Percentiles rank a stretch among this genome's conserved stretches.
phyloP scores from a whole-genome alignment of 1,140 invertebrate species.

The Drosophila asahinai region DNA sequence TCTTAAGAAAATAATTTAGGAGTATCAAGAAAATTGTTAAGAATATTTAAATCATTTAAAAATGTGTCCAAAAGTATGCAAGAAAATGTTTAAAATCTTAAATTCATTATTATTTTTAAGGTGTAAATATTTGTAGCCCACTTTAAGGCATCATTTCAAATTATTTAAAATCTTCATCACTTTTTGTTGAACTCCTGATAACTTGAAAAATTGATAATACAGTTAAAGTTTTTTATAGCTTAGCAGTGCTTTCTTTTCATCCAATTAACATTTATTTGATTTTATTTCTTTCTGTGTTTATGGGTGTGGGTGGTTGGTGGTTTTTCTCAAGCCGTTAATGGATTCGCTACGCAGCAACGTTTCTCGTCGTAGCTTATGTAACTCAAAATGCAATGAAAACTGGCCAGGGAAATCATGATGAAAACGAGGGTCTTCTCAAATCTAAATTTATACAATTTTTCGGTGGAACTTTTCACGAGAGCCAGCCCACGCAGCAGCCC shows the following conservation, averaged over 20 bases:
- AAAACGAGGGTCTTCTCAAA: conserved; percentile 1
- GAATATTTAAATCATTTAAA: no score
- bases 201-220: no score
- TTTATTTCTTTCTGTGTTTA: conserved; percentile 4
- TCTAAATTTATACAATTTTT: neutral
- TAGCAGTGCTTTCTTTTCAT: no score
- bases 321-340: conserved; percentile 48
- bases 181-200: neutral
- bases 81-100: no score
- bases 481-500: conserved; percentile 31
- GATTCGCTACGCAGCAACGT: conserved; percentile 28
- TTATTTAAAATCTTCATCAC: neutral
- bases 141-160: neutral
- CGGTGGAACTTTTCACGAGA: conserved; percentile 21
- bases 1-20: no score
- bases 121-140: no score
- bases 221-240: no score
- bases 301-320: conserved; percentile 20
- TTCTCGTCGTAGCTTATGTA: conserved; percentile 59
- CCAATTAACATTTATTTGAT: no score
- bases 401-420: neutral
- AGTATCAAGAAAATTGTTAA: no score
- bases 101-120: no score
- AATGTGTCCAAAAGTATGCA: no score
- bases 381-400: conserved; percentile 29